Evolutionary conservation across 1,140 invertebrate species (phyloP).

Genomic region (Anastatus disparis): DNA sequence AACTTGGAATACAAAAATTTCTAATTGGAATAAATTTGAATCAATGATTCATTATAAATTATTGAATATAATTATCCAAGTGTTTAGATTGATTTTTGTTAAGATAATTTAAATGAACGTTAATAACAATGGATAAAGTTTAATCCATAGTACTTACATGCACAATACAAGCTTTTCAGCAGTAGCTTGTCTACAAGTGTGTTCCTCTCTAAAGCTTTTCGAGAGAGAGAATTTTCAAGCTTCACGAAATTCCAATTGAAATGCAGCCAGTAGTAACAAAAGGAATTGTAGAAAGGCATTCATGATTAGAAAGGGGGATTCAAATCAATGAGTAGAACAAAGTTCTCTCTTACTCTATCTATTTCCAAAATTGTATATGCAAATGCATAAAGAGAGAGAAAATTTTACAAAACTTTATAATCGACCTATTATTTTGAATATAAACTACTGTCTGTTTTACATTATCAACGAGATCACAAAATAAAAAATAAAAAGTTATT

Average conservation of each 20-base stretch:
- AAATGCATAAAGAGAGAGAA: slow-evolving; percentile 28
- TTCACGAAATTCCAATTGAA: slow-evolving; percentile 35
- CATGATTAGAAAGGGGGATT: slow-evolving; percentile 40
- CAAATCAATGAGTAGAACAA: slow-evolving; percentile 39
- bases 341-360: too few species aligned
- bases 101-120: too few species aligned
- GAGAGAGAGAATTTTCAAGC: slow-evolving; percentile 38
- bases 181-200: slow-evolving; percentile 5
- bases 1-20: too few species aligned
- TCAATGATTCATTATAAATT: too few species aligned
- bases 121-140: too few species aligned
- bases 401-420: slow-evolving; percentile 15
- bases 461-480: too few species aligned
- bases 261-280: slow-evolving; percentile 33
- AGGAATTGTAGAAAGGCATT: slow-evolving; percentile 34
- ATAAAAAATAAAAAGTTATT: too few species aligned
- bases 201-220: slow-evolving; percentile 37
- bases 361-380: slow-evolving; percentile 23
- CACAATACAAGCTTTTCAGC: neutral
- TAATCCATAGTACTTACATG: neutral
- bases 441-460: too few species aligned
- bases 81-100: too few species aligned
- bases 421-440: neutral
- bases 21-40: too few species aligned
- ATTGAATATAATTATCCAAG: too few species aligned